A percentile compares a stretch with the other conserved stretches of the same genome.
Evolutionary conservation across 1,140 invertebrate genomes (phyloP).

Genomic region (Aradophagus sp.): DNA sequence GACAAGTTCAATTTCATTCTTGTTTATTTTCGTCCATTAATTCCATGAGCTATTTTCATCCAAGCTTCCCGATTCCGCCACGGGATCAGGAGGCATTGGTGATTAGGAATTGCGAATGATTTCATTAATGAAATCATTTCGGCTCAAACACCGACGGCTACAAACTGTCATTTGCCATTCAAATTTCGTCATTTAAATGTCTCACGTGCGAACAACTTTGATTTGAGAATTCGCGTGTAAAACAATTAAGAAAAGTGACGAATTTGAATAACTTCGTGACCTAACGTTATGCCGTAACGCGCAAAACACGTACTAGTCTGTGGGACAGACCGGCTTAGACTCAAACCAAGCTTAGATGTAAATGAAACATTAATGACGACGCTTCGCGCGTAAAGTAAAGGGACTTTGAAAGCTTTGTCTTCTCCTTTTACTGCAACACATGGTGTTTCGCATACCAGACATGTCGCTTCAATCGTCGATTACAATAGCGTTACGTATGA

Average conservation of each 20-base stretch:
- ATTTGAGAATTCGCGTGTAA: slow-evolving; percentile 10
- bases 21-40: background rate
- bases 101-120: too few species aligned
- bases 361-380: slow-evolving; percentile 58
- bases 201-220: too few species aligned
- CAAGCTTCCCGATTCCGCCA: too few species aligned
- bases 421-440: slow-evolving; percentile 14
- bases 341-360: slow-evolving; percentile 51
- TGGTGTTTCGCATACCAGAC: slow-evolving; percentile 23
- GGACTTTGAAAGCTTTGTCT: slow-evolving; percentile 46
- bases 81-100: too few species aligned
- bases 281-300: slow-evolving; percentile 6
- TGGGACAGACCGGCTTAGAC: slow-evolving; percentile 12
- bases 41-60: too few species aligned
- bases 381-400: slow-evolving; percentile 39
- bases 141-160: too few species aligned
- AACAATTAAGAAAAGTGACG: too few species aligned
- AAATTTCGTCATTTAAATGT: too few species aligned
- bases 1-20: slow-evolving; percentile 19
- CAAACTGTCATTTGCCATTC: too few species aligned
- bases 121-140: background rate
- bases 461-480: background rate
- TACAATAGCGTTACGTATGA: too few species aligned
- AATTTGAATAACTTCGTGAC: too few species aligned
- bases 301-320: slow-evolving; percentile 17